Base-by-base conservation (phyloP, 2,113 vertebrate genomes). In the Indri indri region DNA sequence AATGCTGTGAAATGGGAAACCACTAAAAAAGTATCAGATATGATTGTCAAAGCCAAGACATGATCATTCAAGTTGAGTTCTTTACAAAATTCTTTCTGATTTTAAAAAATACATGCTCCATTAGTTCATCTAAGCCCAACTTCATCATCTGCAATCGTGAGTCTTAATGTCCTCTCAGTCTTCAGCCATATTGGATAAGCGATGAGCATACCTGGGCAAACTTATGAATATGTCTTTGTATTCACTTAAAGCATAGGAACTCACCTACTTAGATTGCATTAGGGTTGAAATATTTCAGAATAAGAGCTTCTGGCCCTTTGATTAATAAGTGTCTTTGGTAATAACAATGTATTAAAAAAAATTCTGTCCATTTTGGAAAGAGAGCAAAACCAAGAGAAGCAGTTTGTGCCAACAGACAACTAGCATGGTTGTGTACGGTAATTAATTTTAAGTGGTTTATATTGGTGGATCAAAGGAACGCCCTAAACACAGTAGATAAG, bases 381-480 rank as follows among this genome's bases (percentile, higher is more conserved):
- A 94, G 25, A 96, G 27, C 37, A 89, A 79, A 68, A 80, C 54
- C 6, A 42, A 97, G 27, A 77, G 77, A 74, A 84, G 16, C 34
- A 52, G 52, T 84, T 83, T 80, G 52, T 86, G 80, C n/a, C 82
- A 79, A 83, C 34, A 37, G 30, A 90, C 76, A 80, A 79, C 80
- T 63, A 82, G 68, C 37, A 80, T 7, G 13, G 57, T 71, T 91
- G 50, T 91, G n/a, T 50, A 89, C 65, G 68, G 63, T 71, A 86
- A 96, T 97, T 96, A 96, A 95, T 50, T 82, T 91, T 97, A 95
- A 93, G 68, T 96, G 79, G 57, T 86, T 95, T 89, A 79, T 93
- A 89, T 90, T 89, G 68, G 54, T 47, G 12, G 87, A 93, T 93
- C 88, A 95, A 94, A 96, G 84, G 77, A 92, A 68, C 45, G 47